Base-by-base conservation (phyloP, 2,888 invertebrate species). In the Hypercompe scribonia region DNA sequence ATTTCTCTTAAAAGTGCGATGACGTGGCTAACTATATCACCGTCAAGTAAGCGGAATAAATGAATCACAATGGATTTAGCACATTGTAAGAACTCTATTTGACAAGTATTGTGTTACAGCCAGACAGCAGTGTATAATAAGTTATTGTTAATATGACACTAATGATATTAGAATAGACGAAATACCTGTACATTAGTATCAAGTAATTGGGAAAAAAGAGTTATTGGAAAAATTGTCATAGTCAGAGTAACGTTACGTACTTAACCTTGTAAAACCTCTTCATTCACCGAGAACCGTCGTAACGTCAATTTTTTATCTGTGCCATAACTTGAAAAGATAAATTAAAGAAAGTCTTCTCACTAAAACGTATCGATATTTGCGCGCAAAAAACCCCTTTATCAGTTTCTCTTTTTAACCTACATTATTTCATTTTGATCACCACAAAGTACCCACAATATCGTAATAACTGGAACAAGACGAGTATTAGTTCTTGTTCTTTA, bases 1-100 rank as follows among this genome's bases (percentile, higher is more conserved):
- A 28, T 58, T 58, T 58, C n/a, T 28, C 13, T n/a, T 28, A 58
- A 58, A 28, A 58, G 54, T 54, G 54, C n/a, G 54, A 54, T 54
- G 54, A 58, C 54, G 54, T 58, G 33, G 13, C 65, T 65, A n/a
- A n/a, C 13, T 65, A 36, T 65, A 39, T 36, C 65, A 39, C 39
- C 36, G 34, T 65, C 13, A 65, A 65, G 36, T 34, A 36, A 39
- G 13, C 24, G 65, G 39, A 65, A 58, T 28, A 34, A n/a, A 21
- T 64, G 64, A 64, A 33, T 34, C 64, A 64, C 31, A 64, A 64
- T 13, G 28, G n/a, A 58, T 28, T 58, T 58, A 58, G 54, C 28
- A 28, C 54, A 28, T 54, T 58, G 54, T 58, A 58, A 58, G 54
- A 58, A 58, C 3, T 58, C 54, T 28, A 58, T 58, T 13, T 58